Conservation (phyloP, 2,797 vertebrate genomes). For the Sebastes vulpes region DNA sequence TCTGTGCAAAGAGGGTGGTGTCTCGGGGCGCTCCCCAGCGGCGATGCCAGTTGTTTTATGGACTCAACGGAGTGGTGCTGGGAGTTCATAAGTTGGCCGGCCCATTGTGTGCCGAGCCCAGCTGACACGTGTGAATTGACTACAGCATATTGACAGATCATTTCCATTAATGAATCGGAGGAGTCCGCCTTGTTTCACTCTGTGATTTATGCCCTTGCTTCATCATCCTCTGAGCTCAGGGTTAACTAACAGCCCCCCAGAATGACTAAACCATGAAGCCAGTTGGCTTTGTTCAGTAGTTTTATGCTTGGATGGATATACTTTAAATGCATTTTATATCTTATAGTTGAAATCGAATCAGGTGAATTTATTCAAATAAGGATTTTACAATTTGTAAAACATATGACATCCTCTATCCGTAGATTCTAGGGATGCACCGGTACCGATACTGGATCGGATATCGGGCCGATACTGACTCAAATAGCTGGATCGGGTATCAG, state of each 20-base stretch:
- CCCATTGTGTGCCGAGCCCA: conserved; percentile 93
- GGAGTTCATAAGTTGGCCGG: conserved; percentile 96
- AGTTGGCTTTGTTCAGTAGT: conserved; percentile 42
- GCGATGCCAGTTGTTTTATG: conserved; percentile 96
- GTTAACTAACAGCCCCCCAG: conserved; percentile 57
- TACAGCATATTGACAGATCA: conserved; percentile 96
- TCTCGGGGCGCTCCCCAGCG: conserved; percentile 90
- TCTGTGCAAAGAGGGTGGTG: conserved; percentile 90
- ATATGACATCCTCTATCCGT: not conserved
- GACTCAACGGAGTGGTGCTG: conserved; percentile 92
- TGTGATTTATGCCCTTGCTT: conserved; percentile 89
- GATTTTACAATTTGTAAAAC: not conserved
- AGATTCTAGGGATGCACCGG: too few species aligned
- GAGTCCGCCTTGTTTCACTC: conserved; percentile 90
- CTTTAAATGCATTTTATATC: not conserved
- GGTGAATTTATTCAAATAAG: not conserved
- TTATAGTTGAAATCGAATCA: not conserved
- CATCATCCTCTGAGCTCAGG: conserved; percentile 64
- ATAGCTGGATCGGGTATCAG: too few species aligned
- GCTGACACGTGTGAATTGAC: conserved; percentile 96
- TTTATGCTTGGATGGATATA: not conserved
- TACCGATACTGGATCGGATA: too few species aligned
- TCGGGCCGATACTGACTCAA: too few species aligned
- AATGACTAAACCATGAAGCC: conserved; percentile 36
- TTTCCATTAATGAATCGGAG: conserved; percentile 96